phyloP scores from a whole-genome alignment of 2,113 vertebrate species.

The Chrysemys picta region DNA sequence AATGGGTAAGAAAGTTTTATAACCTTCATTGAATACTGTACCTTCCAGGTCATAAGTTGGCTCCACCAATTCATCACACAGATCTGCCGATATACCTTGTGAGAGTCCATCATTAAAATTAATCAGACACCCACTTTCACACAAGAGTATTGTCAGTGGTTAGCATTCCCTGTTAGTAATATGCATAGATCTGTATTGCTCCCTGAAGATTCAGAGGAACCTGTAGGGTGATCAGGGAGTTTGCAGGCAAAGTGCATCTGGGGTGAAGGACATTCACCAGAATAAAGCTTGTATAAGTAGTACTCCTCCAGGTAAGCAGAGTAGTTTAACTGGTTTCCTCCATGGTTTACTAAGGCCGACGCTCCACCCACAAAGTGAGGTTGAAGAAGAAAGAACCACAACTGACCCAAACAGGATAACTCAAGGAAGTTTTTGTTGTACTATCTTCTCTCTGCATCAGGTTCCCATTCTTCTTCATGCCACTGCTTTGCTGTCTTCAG shows the following conservation, averaged over 20 bases:
- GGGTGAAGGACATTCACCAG: background rate
- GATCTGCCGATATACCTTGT: slow-evolving; percentile 83
- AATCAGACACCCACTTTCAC: slow-evolving; percentile 85
- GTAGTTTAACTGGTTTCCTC: background rate
- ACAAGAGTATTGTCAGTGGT: slow-evolving; percentile 78
- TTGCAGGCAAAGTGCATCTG: slow-evolving; percentile 7
- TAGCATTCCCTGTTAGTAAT: slow-evolving; percentile 85
- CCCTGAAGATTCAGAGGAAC: slow-evolving; percentile 67
- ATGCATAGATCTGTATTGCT: slow-evolving; percentile 73
- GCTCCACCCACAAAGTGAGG: slow-evolving; percentile 15
- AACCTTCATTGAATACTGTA: slow-evolving; percentile 74
- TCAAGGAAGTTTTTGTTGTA: background rate
- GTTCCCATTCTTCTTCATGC: background rate
- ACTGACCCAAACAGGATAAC: background rate
- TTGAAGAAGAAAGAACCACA: slow-evolving; percentile 37
- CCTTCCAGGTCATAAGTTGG: slow-evolving; percentile 79
- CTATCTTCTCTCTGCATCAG: slow-evolving; percentile 4
- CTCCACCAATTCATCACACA: slow-evolving; percentile 80
- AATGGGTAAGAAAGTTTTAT: slow-evolving; percentile 54
- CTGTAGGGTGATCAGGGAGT: slow-evolving; percentile 44
- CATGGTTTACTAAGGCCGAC: background rate
- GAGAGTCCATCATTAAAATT: slow-evolving; percentile 85
- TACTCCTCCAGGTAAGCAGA: background rate
- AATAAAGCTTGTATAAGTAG: background rate
- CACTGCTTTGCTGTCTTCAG: slow-evolving; percentile 8